Percentiles rank a stretch among this genome's conserved stretches.
Conservation (phyloP, 2,113 vertebrate species). For the Phocoena phocoena region DNA sequence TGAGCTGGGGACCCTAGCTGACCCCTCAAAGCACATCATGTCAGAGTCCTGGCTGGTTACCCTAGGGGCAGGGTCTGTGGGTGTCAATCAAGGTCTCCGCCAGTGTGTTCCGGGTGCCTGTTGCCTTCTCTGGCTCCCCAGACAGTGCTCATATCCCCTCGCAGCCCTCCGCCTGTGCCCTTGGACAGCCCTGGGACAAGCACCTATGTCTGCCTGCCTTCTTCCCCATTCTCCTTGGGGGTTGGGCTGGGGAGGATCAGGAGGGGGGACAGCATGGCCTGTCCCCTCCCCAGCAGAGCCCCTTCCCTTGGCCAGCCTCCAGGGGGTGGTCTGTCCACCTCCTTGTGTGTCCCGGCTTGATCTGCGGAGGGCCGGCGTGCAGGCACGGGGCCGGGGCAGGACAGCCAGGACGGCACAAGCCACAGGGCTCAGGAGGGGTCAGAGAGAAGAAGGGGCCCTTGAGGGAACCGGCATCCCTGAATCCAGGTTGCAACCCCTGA, state of each 20-base stretch:
- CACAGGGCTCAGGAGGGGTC: background rate
- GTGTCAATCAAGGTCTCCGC: background rate
- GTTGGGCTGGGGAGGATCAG: background rate
- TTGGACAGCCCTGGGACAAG: background rate
- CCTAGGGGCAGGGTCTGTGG: background rate
- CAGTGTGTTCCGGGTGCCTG: background rate
- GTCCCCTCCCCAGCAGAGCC: background rate
- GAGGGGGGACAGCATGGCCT: conserved; percentile 1
- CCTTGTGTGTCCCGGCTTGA: conserved; percentile 11
- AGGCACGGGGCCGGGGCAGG: background rate
- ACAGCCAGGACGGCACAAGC: background rate
- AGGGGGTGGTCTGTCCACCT: conserved; percentile 48
- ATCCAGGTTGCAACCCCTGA: conserved; percentile 93
- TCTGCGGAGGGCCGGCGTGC: background rate
- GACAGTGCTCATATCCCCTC: background rate
- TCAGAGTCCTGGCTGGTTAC: background rate
- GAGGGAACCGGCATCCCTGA: conserved; percentile 80
- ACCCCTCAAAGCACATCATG: background rate
- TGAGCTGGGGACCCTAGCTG: background rate
- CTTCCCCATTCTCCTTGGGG: accelerated
- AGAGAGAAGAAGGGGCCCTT: background rate
- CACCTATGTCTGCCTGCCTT: background rate
- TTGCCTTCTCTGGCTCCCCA: background rate
- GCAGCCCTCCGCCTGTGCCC: accelerated
- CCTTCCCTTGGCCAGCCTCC: background rate